These are phyloP conservation scores for Tribolium madens DNA, from an alignment of 1,140 invertebrate genomes.

Conservation along the genomic window DNA sequence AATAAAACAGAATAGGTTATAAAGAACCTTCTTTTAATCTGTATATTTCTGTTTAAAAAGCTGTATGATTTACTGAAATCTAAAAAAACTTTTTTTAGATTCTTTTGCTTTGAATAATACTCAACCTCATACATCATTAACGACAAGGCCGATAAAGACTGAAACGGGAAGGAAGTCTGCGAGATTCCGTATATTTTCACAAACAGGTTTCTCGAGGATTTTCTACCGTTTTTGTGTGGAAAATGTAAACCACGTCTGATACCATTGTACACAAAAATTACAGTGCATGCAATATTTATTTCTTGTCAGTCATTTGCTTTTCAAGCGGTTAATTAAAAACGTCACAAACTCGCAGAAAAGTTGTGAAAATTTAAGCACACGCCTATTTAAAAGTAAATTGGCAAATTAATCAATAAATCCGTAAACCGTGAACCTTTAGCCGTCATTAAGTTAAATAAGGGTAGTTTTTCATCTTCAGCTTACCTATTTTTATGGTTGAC, in stretches of 20 bases:
- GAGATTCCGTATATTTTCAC: conserved; percentile 26
- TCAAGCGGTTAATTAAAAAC: conserved; percentile 17
- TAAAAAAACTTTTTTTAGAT: conserved; percentile 44
- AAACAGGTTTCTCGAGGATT: conserved; percentile 16
- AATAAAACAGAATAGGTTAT: conserved; percentile 6
- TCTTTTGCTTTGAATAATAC: conserved; percentile 46
- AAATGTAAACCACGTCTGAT: conserved; percentile 25
- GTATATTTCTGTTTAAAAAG: conserved; percentile 44
- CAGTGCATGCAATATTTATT: neutral
- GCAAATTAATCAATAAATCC: conserved; percentile 33
- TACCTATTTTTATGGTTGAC: conserved; percentile 24
- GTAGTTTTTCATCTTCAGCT: conserved; percentile 33
- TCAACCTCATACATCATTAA: conserved; percentile 49
- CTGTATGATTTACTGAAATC: conserved; percentile 48
- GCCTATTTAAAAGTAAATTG: conserved; percentile 30
- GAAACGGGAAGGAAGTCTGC: conserved; percentile 33
- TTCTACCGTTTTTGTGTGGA: neutral
- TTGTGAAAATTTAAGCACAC: neutral
- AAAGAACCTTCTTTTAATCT: conserved; percentile 44
- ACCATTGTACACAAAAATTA: neutral
- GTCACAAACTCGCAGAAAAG: conserved; percentile 6
- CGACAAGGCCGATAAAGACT: conserved; percentile 35
- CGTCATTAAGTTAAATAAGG: conserved; percentile 39
- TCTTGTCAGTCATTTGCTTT: conserved; percentile 16
- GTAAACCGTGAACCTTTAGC: conserved; percentile 8